Evolutionary conservation across 2,797 vertebrate genomes (phyloP).

Genomic region (Galago senegalensis): DNA sequence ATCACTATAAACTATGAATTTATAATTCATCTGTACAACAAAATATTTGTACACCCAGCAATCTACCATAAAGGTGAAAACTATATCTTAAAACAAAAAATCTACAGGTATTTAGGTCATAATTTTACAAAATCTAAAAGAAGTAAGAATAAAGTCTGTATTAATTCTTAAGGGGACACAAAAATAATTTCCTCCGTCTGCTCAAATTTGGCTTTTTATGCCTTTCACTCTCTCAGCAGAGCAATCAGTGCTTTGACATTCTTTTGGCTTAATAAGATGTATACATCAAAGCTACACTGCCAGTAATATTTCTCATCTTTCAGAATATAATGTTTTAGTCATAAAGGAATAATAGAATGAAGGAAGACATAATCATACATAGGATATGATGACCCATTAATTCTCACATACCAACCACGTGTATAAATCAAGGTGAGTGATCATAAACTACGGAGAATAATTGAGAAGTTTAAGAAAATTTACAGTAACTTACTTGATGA

Average conservation of each 20-base stretch:
- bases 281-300: constrained; percentile 19
- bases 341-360: constrained; percentile 63
- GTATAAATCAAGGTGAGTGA: constrained; percentile 71
- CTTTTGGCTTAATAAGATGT: constrained; percentile 25
- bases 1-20: too few species aligned
- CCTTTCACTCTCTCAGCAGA: constrained; percentile 44
- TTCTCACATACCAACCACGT: constrained; percentile 66
- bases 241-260: constrained; percentile 33
- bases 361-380: constrained; percentile 41
- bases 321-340: constrained; percentile 62
- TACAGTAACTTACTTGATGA: constrained; percentile 71
- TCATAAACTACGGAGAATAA: constrained; percentile 71
- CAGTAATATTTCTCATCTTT: constrained; percentile 54
- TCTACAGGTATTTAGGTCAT: not conserved
- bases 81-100: not conserved
- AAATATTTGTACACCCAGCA: not conserved
- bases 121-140: not conserved
- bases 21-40: too few species aligned
- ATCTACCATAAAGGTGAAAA: not conserved
- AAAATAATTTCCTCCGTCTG: constrained; percentile 41
- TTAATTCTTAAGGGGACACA: constrained; percentile 33
- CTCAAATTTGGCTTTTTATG: constrained; percentile 36
- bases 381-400: constrained; percentile 72
- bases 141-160: constrained; percentile 26
- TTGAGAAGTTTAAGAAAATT: constrained; percentile 71